These are phyloP conservation scores for Hanleya hanleyi DNA, from an alignment of 2,888 invertebrate genomes.

Conservation along the genomic window DNA sequence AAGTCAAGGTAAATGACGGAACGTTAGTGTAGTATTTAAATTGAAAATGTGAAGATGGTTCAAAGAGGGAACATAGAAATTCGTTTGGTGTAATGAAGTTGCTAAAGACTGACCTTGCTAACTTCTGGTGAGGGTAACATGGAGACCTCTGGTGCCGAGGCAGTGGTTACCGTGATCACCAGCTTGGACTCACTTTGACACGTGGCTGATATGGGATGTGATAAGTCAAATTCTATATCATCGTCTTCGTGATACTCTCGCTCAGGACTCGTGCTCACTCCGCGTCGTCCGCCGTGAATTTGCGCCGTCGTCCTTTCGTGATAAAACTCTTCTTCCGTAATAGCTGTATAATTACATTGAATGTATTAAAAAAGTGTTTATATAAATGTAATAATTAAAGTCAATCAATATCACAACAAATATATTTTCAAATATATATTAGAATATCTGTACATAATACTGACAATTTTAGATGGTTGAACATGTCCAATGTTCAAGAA, in stretches of 20 bases:
- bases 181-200: slow-evolving; percentile 38
- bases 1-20: no score
- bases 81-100: no score
- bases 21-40: no score
- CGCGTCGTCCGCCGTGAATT: neutral
- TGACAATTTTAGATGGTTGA: no score
- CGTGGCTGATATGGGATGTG: neutral
- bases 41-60: no score
- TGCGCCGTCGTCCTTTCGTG: neutral
- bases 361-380: neutral
- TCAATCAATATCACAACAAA: no score
- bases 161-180: slow-evolving; percentile 56
- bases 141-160: slow-evolving; percentile 67
- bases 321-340: slow-evolving; percentile 39
- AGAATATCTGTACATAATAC: no score
- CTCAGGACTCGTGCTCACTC: neutral
- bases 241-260: neutral
- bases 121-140: slow-evolving; percentile 65
- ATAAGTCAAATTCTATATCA: neutral
- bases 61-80: no score
- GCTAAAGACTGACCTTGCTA: slow-evolving; percentile 60
- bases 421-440: no score
- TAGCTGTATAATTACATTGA: slow-evolving; percentile 24
- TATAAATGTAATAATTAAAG: neutral
- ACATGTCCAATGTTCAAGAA: no score